phyloP scores from a whole-genome alignment of 2,113 vertebrate species.

The Macquaria australasica region DNA sequence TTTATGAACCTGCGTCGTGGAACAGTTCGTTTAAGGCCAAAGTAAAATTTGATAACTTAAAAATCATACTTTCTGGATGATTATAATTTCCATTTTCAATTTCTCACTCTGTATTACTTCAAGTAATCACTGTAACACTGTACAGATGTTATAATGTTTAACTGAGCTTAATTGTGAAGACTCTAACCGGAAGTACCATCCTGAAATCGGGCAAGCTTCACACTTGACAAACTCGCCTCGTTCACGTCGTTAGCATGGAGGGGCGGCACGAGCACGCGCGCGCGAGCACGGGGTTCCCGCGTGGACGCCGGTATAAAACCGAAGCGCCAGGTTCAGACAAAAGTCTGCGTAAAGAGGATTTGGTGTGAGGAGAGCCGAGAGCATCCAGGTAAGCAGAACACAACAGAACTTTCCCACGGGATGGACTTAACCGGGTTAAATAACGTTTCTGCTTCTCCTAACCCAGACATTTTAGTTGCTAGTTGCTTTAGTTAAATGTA shows the following conservation, averaged over 20 bases:
- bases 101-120: neutral
- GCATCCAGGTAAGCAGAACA: conserved; percentile 44
- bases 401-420: neutral
- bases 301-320: conserved; percentile 75
- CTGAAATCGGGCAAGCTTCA: neutral
- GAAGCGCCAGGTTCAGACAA: conserved; percentile 65
- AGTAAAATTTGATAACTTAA: neutral
- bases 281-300: conserved; percentile 14
- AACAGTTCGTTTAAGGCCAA: neutral
- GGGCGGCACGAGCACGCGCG: conserved; percentile 18
- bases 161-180: conserved; percentile 30
- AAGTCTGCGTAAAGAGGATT: conserved; percentile 65
- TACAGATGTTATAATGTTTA: neutral
- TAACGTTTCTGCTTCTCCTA: neutral
- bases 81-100: neutral
- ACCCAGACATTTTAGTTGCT: no score
- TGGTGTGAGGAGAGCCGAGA: conserved; percentile 38
- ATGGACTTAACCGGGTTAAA: neutral
- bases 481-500: neutral
- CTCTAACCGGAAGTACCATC: conserved; percentile 2
- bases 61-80: neutral
- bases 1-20: neutral
- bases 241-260: neutral
- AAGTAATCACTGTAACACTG: neutral
- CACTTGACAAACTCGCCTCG: neutral